Percentiles rank a stretch among this genome's conserved stretches.
Conservation (phyloP, 2,888 invertebrate genomes). For the Hemithea aestivaria region DNA sequence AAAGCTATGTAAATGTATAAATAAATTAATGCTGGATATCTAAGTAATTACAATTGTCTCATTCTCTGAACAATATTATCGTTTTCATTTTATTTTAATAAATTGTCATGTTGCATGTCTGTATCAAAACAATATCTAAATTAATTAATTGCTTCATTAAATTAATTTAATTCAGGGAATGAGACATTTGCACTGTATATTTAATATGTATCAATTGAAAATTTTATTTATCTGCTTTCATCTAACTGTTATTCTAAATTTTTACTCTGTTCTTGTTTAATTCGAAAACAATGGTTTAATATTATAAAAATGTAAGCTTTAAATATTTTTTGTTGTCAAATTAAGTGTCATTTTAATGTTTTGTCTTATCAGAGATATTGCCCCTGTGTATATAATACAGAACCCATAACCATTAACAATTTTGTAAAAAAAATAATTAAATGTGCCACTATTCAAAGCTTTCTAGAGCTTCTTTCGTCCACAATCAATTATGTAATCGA, state of each 20-base stretch:
- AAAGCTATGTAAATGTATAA: constrained; percentile 72
- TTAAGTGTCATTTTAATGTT: constrained; percentile 4
- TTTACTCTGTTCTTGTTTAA: constrained; percentile 56
- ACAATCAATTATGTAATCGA: no score
- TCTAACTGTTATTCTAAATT: constrained; percentile 60
- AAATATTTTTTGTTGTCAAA: constrained; percentile 2
- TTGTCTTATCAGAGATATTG: no score
- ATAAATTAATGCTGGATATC: constrained; percentile 64
- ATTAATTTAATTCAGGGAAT: constrained; percentile 42
- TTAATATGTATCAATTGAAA: constrained; percentile 59
- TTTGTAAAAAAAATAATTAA: no score
- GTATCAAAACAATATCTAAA: constrained; percentile 9
- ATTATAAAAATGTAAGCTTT: constrained; percentile 1
- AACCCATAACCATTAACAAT: no score
- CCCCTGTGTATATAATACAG: no score
- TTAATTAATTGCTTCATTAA: constrained; percentile 12
- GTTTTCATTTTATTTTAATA: constrained; percentile 11
- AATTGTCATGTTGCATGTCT: constrained; percentile 5
- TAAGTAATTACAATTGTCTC: constrained; percentile 50
- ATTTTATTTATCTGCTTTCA: constrained; percentile 71
- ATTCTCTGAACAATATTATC: constrained; percentile 39
- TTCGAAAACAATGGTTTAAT: not conserved
- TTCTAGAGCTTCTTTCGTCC: no score
- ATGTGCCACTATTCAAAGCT: no score
- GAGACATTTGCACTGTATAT: constrained; percentile 52